These are phyloP conservation scores for Microtus ochrogaster DNA, from an alignment of 2,113 vertebrate species.

Conservation along the genomic window DNA sequence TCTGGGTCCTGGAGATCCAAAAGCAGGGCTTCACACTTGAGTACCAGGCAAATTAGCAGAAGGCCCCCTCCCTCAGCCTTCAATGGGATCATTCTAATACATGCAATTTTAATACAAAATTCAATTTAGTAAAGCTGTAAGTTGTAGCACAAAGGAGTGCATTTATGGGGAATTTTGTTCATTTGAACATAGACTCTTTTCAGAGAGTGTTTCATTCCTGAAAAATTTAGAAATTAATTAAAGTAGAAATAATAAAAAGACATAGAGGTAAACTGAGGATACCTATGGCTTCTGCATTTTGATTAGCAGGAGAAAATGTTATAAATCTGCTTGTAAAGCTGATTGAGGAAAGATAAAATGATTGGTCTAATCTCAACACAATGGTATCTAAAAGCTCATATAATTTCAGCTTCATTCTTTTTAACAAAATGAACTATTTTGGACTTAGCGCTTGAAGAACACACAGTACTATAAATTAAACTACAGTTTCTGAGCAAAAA, in stretches of 20 bases:
- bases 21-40: not conserved
- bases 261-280: not conserved
- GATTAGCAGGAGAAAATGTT: conserved; percentile 43
- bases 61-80: not conserved
- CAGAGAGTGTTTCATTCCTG: conserved; percentile 1
- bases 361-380: conserved; percentile 51
- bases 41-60: not conserved
- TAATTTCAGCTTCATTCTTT: conserved; percentile 77
- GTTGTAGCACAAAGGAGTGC: not conserved
- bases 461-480: conserved; percentile 80
- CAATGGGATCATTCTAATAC: not conserved
- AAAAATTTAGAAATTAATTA: conserved; percentile 57
- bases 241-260: not conserved
- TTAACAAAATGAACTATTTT: conserved; percentile 73
- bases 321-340: conserved; percentile 66
- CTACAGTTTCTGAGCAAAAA: conserved; percentile 80
- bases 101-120: conserved; percentile 5
- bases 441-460: conserved; percentile 67
- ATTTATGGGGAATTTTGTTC: not conserved
- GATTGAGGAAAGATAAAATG: conserved; percentile 56
- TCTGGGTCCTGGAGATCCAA: not conserved
- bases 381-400: conserved; percentile 66
- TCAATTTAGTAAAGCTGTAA: not conserved
- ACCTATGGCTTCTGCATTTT: conserved; percentile 38
- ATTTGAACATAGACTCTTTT: not conserved